A percentile compares a stretch with the other conserved stretches of the same genome.
Conservation (phyloP, 2,113 vertebrate species). For the Syrrhaptes paradoxus region DNA sequence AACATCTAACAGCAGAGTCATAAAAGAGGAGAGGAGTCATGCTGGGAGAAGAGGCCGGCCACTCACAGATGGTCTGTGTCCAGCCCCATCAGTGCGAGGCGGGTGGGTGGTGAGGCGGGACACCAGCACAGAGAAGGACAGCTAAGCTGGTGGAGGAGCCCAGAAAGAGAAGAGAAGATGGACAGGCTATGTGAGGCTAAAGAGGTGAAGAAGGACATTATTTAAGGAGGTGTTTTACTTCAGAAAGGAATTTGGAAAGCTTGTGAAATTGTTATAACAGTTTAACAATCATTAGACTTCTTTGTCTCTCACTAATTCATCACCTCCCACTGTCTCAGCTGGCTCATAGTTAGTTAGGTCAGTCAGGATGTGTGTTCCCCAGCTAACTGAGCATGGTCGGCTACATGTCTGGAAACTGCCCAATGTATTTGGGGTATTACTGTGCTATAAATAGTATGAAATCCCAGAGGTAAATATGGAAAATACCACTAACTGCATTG, state of each 20-base stretch:
- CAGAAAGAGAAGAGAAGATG: neutral
- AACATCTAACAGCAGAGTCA: neutral
- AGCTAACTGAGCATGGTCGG: neutral
- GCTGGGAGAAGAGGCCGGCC: neutral
- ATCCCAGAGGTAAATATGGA: neutral
- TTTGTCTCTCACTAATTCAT: neutral
- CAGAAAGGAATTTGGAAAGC: neutral
- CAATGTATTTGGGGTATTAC: neutral
- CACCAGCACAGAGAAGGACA: rapidly evolving
- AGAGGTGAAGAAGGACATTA: neutral
- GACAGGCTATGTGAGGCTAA: neutral
- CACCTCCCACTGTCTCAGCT: rapidly evolving
- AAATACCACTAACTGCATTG: conserved; percentile 8
- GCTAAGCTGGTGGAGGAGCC: neutral
- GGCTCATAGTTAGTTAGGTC: neutral
- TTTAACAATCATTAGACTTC: neutral
- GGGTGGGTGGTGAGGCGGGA: neutral
- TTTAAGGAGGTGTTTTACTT: neutral
- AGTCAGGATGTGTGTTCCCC: neutral
- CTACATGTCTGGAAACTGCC: neutral
- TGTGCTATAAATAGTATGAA: neutral
- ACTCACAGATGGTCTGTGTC: neutral
- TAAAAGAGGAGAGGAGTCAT: neutral
- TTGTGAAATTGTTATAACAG: neutral
- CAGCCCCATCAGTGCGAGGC: neutral